Evolutionary conservation across 2,797 vertebrate genomes (phyloP), one percentile per base, ranked within the genome.

Genomic region (Clarias platycephalus): DNA sequence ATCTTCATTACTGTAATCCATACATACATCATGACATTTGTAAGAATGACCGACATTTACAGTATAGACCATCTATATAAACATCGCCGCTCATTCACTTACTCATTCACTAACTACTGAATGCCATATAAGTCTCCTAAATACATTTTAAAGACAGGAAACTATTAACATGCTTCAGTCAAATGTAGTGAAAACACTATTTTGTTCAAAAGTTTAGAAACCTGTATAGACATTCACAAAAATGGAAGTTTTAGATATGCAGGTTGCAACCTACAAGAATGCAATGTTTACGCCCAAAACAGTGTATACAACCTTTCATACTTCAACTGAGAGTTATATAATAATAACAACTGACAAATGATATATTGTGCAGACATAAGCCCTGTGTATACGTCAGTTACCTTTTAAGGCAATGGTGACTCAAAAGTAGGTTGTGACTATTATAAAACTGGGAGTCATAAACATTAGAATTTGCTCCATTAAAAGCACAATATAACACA

Each of bases 381-480:
- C 18, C 13, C 22, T 66, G 74, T 74, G 10, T 67, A 53, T 26
- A 53, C 31, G n/a, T 63, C 3, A 26, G 28, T 58, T 67, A 70
- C 60, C 40, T 31, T 74, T 60, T 70, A 63, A 83, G 63, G 57
- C 40, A 82, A 72, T 58, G 55, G 28, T 68, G 49, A 77, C 20
- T 24, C 9, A 77, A 5, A 77, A 20, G 16, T 55, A 55, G 8
- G 44, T 26, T 77, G 74, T 58, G 28, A 76, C 16, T 26, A 26
- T 28, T 31, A 20, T 16, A 57, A 57, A 57, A 26, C 9, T 55
- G 53, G 12, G 40, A 72, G 22, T 3, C 18, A 5, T 34, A 58
- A 76, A 22, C 26, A 18, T 20, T 75, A 2, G 26, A 31, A 10
- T 31, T 76, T 31, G 26, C 0, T 57, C 74, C 53, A 34, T 9